Evolutionary conservation across 2,113 vertebrate genomes (phyloP).

Genomic region (Alectura lathami): DNA sequence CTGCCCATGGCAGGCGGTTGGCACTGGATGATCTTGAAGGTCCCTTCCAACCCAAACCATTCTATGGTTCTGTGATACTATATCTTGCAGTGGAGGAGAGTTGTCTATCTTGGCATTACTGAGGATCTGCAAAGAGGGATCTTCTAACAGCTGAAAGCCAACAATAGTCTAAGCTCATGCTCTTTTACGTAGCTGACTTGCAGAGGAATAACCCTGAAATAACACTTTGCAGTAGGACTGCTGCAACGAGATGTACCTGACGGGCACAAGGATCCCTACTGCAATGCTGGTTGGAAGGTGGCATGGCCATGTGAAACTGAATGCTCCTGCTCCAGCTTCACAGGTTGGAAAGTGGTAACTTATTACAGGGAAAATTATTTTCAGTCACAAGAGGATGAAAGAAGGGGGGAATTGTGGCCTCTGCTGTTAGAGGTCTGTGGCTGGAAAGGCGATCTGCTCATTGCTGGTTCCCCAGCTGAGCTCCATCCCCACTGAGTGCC

Average conservation of each 20-base stretch:
- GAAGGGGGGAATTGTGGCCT: background rate
- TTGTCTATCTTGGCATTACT: background rate
- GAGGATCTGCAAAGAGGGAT: background rate
- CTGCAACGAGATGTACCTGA: background rate
- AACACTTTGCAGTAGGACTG: background rate
- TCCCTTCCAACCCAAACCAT: too few relatives aligned
- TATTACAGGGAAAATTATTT: background rate
- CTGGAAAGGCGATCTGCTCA: background rate
- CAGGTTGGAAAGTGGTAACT: background rate
- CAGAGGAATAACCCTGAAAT: background rate
- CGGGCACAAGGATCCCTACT: background rate
- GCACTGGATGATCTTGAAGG: too few relatives aligned
- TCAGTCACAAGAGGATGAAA: background rate
- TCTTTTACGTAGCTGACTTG: background rate
- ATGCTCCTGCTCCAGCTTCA: background rate
- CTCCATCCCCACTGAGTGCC: fast-evolving
- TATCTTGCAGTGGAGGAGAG: background rate
- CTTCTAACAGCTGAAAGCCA: background rate
- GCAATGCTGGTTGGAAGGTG: too few relatives aligned
- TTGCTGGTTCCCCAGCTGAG: background rate
- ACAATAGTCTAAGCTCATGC: background rate
- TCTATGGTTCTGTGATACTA: too few relatives aligned
- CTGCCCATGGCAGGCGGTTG: too few relatives aligned
- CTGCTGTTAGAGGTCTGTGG: background rate
- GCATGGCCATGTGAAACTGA: background rate